Evolutionary conservation across 2,113 vertebrate species (phyloP).

Genomic region (Xyliphius kryptos): DNA sequence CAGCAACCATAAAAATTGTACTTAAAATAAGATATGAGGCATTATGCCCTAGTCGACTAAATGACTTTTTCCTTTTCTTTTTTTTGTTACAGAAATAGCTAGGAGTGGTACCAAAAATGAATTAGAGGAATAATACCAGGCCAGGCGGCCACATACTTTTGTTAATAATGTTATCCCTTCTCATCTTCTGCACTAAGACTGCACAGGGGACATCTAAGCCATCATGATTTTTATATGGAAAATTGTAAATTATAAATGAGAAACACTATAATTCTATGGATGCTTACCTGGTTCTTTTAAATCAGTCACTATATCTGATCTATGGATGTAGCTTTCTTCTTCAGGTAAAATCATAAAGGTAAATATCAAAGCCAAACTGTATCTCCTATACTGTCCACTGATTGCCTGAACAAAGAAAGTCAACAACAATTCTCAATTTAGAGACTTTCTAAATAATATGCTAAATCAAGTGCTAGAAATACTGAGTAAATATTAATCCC

Average conservation of each 20-base stretch:
- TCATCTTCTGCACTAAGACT: too few relatives aligned
- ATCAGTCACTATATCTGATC: conserved; percentile 25
- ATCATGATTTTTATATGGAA: too few relatives aligned
- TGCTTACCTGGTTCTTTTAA: conserved; percentile 39
- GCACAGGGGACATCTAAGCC: too few relatives aligned
- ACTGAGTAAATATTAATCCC: not conserved
- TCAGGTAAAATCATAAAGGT: conserved; percentile 34
- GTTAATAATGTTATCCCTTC: not conserved
- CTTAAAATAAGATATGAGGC: too few relatives aligned
- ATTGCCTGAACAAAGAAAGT: conserved; percentile 34
- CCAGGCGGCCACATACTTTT: not conserved
- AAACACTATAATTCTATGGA: not conserved
- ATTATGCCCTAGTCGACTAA: too few relatives aligned
- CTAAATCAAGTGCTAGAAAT: not conserved
- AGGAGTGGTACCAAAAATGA: too few relatives aligned
- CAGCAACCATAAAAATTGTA: too few relatives aligned
- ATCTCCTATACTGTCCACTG: conserved; percentile 38
- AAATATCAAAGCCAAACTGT: conserved; percentile 43
- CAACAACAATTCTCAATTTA: not conserved
- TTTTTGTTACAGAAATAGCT: too few relatives aligned
- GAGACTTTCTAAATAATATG: not conserved
- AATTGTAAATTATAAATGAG: not conserved
- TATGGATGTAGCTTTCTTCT: conserved; percentile 41
- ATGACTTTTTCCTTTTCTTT: too few relatives aligned
- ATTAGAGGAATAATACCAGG: too few relatives aligned